Conservation (phyloP, 2,797 vertebrate genomes). For the Streptopelia turtur region DNA sequence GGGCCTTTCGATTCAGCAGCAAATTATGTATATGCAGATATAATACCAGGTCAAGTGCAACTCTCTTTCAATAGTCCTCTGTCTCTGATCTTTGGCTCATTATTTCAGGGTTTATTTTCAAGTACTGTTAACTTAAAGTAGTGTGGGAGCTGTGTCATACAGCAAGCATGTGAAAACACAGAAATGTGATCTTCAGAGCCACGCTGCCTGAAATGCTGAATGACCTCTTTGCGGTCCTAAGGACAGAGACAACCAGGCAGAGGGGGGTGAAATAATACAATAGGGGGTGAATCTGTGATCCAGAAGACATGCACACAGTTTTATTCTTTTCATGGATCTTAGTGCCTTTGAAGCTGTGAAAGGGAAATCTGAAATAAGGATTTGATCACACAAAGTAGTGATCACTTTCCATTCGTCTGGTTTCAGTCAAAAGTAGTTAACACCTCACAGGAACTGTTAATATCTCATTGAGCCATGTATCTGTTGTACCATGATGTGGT, state of each 20-base stretch:
- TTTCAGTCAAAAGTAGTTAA: not conserved
- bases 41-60: not conserved
- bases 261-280: not conserved
- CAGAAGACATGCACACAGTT: not conserved
- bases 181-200: not conserved
- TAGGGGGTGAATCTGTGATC: not conserved
- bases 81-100: not conserved
- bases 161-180: not conserved
- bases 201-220: not conserved
- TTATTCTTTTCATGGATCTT: not conserved
- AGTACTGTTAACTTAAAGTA: not conserved
- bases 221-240: not conserved
- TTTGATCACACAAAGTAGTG: not conserved
- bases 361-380: not conserved
- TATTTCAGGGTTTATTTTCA: not conserved
- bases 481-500: not conserved
- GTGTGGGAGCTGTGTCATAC: not conserved
- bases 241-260: not conserved
- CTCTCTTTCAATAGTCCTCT: not conserved
- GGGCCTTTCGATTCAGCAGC: not conserved
- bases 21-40: not conserved
- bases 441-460: not conserved
- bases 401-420: not conserved
- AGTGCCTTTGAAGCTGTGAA: not conserved
- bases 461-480: not conserved